Conservation (phyloP, 2,797 vertebrate species). For the Sciurus vulgaris region DNA sequence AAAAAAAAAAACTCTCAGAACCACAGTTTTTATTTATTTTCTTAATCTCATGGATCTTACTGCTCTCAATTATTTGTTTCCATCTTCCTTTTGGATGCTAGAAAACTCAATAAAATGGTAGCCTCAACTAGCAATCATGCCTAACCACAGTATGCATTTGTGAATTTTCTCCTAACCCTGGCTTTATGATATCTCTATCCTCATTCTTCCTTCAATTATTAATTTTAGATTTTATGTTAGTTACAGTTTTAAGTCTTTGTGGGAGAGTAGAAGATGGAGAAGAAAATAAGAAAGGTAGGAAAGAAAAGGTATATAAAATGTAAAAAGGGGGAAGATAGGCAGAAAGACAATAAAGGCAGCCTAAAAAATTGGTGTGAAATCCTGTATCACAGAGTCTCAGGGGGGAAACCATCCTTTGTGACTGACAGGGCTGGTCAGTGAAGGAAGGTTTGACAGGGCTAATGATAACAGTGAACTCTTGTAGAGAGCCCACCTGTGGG, state of each 20-base stretch:
- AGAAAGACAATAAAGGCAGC: neutral
- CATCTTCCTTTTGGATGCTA: slow-evolving; percentile 56
- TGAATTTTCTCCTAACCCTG: neutral
- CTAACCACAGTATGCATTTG: neutral
- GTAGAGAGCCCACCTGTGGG: neutral
- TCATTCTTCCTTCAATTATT: slow-evolving; percentile 52
- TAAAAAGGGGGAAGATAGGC: neutral
- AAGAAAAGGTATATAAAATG: neutral
- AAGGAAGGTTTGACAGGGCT: neutral
- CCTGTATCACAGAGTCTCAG: too few relatives aligned
- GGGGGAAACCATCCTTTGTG: neutral
- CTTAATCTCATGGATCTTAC: neutral
- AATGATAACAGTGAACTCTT: neutral
- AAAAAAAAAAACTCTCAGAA: neutral
- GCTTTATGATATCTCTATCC: neutral
- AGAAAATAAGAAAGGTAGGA: slow-evolving; percentile 5
- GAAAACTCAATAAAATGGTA: slow-evolving; percentile 56
- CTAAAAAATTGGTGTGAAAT: neutral
- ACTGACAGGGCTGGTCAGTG: neutral
- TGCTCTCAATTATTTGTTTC: slow-evolving; percentile 34
- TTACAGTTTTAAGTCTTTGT: neutral
- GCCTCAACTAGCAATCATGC: neutral
- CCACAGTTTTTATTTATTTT: neutral
- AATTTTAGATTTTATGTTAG: slow-evolving; percentile 28
- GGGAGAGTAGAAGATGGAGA: neutral